Evolutionary conservation across 2,797 vertebrate species (phyloP), one percentile per base, ranked within the genome.

Genomic region (Otolemur crassicaudatus): DNA sequence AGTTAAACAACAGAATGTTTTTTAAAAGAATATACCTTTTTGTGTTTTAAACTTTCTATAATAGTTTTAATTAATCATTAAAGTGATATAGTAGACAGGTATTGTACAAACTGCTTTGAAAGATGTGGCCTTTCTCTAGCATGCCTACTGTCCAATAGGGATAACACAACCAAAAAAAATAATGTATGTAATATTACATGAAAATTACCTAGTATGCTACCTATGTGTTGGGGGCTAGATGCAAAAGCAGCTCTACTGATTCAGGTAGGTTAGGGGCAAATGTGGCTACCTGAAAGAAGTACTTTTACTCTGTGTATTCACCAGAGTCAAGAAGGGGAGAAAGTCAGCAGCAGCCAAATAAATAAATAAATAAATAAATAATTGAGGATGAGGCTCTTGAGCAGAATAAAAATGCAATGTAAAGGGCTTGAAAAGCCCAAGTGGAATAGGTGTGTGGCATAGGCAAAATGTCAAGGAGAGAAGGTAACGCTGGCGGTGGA

Each of bases 291-390:
- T 91, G 72, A 95, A 94, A 61, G n/a, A 75, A 90, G 67, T 53
- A 53, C 87, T 90, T 87, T 95, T 77, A 92, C 16, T 58, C 49
- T 53, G 29, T 93, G 49, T 11, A 46, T 95, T 97, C 96, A 98
- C 97, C 94, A 98, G 97, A 98, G 97, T 97, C 97, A 97, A 97
- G 97, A 98, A 98, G 87, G 97, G 95, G 95, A 97, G 49, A 94
- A 97, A 96, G 86, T 98, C 87, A 97, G 60, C 97, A 79, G 97
- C 96, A 98, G 95, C 34, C 94, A 95, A 92, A 67, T 94, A 90
- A 94, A 80, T 97, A 87, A 65, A 29, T 65, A 14, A 96, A 63
- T 97, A 80, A 96, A 65, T 97, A 80, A 86, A 77, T 95, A 96
- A 72, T 53, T 93, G 83, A 97, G 72, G 67, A 61, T 96, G 87